Base-by-base conservation (phyloP, 2,113 vertebrate species). In the Apus apus region DNA sequence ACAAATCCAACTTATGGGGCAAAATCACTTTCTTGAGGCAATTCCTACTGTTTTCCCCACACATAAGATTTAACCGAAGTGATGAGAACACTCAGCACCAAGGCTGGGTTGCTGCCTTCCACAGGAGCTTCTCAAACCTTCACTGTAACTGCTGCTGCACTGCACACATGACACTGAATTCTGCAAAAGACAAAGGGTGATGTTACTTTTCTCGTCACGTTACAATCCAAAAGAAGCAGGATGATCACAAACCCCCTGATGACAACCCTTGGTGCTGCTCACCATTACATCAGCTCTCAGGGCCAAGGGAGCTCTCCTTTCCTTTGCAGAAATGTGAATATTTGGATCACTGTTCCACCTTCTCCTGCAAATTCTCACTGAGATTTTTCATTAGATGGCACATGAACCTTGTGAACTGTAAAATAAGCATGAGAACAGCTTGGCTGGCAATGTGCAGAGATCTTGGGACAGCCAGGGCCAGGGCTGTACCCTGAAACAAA, bases 361-460 rank as follows among this genome's bases (percentile, higher is more conserved):
- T 74, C 71, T 70, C 27, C 60, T 71, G 71, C 40, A 88, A 89
- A 36, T 73, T 93, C 71, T 40, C 46, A 23, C 15, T 2, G 5
- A 94, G 81, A 56, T 85, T 79, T 79, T 82, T 94, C 75, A 60
- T 66, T 53, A 80, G 75, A 14, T 1, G 3, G 43, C 0, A 7
- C 67, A 20, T 15, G 75, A 85, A 80, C 67, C 38, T 20, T 48
- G 46, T 2, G 15, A 91, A 71, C 46, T 93, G 78, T 85, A 95
- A 94, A 96, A 94, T 91, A 79, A 85, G 50, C 50, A 43, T 58
- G 66, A 96, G 81, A 87, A n/a, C 50, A 96, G 64, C 67, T 56
- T 67, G 82, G 67, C 46, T 95, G 93, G 51, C 67, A 74, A 6
- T 0, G 2, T 34, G 82, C 34, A 66, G 66, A 14, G 81, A 87